phyloP scores from a whole-genome alignment of 1,140 invertebrate genomes.

The Drosophila pachea region DNA sequence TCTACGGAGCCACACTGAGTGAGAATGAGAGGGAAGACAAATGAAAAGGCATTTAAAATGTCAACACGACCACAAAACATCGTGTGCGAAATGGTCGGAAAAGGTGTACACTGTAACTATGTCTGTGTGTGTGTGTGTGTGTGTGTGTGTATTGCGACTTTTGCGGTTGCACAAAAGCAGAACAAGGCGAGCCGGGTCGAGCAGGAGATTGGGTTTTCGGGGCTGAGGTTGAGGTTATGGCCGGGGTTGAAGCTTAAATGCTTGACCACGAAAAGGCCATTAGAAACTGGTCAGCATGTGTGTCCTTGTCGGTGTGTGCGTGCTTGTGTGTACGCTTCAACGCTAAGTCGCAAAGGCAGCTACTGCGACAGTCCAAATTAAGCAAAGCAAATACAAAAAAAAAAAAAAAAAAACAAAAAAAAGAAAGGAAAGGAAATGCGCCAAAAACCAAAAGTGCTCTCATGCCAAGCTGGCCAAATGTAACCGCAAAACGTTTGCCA shows the following conservation, averaged over 20 bases:
- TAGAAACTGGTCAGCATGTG: conserved; percentile 61
- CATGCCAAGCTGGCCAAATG: conserved; percentile 38
- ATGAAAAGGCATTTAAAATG: conserved; percentile 77
- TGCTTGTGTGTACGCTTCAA: conserved; percentile 11
- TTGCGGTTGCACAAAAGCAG: conserved; percentile 71
- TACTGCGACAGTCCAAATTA: conserved; percentile 62
- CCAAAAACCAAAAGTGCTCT: conserved; percentile 23
- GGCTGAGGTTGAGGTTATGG: conserved; percentile 44
- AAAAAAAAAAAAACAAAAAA: conserved; percentile 33
- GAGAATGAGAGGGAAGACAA: conserved; percentile 31
- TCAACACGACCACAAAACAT: conserved; percentile 74
- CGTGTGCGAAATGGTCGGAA: conserved; percentile 74
- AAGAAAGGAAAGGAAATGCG: neutral
- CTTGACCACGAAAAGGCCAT: conserved; percentile 77
- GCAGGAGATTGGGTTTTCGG: conserved; percentile 16
- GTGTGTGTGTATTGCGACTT: conserved; percentile 51
- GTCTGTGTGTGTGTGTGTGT: conserved; percentile 14
- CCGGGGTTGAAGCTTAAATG: conserved; percentile 66
- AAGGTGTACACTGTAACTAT: conserved; percentile 55
- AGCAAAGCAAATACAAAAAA: conserved; percentile 51
- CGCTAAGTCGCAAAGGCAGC: conserved; percentile 48
- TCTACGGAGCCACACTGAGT: too few species aligned
- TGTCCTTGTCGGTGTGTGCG: conserved; percentile 18
- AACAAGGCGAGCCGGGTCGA: conserved; percentile 57
- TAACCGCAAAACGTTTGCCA: conserved; percentile 64